Base-by-base conservation (phyloP, 53 echinoderm and acorn worm species). In the Holothuria scabra region DNA sequence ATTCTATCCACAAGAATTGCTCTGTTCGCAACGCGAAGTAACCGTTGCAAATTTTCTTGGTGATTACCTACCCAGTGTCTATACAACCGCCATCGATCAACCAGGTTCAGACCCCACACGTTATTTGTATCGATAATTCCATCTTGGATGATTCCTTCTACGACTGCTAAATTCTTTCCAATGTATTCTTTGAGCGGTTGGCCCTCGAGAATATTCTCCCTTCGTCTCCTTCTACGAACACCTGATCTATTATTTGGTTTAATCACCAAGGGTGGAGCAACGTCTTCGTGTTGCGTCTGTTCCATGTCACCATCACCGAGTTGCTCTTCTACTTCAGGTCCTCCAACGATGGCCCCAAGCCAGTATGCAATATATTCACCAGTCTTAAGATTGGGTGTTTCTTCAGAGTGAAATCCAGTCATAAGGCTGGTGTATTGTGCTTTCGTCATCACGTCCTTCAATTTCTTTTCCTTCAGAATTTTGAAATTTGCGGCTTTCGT, bases 41-140 rank as follows among this genome's bases (percentile, higher is more conserved):
- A 56, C 26, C 57, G 28, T 31, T 78, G 57, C 56, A 78, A 57
- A 26, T 57, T 78, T 18, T 78, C 28, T 29, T 49, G 78, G 26
- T 78, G 49, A 33, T 58, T 78, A 0, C 20, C 32, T 2, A 92
- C 56, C 92, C 95, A 95, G 14, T 57, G 66, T 49, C 86, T 63
- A 31, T 95, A 95, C 19, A 95, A 81, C 19, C 84, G 76, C 95
- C 95, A 95, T 62, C 92, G 85, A 28, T 90, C 66, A 18, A 58
- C 18, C 4, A 57, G 18, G 28, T 1, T 2, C 46, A 93, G 58
- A 33, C 30, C 57, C 91, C 91, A 91, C 16, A 93, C 67, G 55
- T 93, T 74, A 21, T 57, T 25, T 1, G 31, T 19, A 58, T 57
- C 78, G 13, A 56, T 57, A 10, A 29, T 11, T 30, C 19, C 78